These are phyloP conservation scores for Calidris pygmaea DNA, from an alignment of 2,113 vertebrate species.

Conservation along the genomic window DNA sequence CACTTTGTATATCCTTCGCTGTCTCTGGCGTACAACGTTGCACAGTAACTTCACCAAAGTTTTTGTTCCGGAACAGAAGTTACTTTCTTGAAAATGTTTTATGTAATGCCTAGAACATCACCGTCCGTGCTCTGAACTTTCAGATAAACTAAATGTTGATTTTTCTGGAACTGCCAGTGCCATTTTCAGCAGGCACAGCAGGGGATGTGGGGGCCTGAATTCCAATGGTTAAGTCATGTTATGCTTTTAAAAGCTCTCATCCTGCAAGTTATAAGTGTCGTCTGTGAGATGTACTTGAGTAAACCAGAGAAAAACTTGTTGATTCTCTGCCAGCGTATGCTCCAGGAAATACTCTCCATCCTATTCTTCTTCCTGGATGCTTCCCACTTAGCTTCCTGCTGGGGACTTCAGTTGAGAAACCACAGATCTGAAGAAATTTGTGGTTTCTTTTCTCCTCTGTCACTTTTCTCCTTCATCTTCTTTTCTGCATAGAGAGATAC, in stretches of 20 bases:
- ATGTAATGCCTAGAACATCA: not conserved
- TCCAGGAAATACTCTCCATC: not conserved
- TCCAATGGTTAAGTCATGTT: not conserved
- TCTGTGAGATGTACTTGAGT: not conserved
- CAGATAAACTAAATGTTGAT: not conserved
- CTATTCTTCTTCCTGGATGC: not conserved
- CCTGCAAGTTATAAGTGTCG: not conserved
- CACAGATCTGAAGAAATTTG: not conserved
- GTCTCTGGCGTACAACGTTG: not conserved
- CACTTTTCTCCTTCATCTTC: not conserved
- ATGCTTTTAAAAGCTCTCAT: not conserved
- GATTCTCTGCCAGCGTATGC: not conserved
- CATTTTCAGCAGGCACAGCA: not conserved
- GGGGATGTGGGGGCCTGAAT: not conserved
- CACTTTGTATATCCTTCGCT: not conserved
- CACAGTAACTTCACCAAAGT: not conserved
- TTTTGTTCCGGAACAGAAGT: not conserved
- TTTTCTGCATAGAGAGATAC: not conserved
- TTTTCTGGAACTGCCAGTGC: not conserved
- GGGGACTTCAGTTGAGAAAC: not conserved
- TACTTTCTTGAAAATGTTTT: not conserved
- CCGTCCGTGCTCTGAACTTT: not conserved
- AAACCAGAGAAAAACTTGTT: not conserved
- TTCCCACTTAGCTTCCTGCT: not conserved
- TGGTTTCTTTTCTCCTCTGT: not conserved